Evolutionary conservation across 2,888 invertebrate genomes (phyloP).

Genomic region (Perizoma flavofasciatum): DNA sequence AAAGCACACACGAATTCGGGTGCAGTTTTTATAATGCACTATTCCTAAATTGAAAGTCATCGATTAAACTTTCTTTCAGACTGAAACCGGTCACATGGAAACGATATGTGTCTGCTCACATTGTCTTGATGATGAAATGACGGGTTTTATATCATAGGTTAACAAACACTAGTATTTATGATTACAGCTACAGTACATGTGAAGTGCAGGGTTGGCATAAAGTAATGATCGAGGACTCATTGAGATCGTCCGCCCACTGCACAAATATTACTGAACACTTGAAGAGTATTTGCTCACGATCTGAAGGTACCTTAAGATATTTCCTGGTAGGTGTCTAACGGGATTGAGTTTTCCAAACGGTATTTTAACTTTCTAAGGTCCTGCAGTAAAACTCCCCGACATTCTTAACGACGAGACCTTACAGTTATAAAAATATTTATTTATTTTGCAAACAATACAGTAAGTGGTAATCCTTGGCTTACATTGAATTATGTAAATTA

Average conservation of each 20-base stretch:
- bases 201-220: slow-evolving; percentile 11
- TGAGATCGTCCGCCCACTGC: slow-evolving; percentile 7
- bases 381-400: slow-evolving; percentile 10
- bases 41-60: too few relatives aligned
- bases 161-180: slow-evolving; percentile 9
- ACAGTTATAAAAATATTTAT: slow-evolving; percentile 24
- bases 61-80: too few relatives aligned
- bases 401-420: slow-evolving; percentile 3
- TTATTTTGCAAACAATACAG: slow-evolving; percentile 19
- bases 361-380: slow-evolving; percentile 18
- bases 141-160: slow-evolving; percentile 4
- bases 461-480: slow-evolving; percentile 25
- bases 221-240: slow-evolving; percentile 16
- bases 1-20: too few relatives aligned
- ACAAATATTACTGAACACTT: slow-evolving; percentile 15
- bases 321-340: slow-evolving; percentile 25
- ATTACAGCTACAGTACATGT: not conserved
- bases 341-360: slow-evolving; percentile 19
- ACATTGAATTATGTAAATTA: slow-evolving; percentile 30
- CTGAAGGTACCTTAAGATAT: not conserved
- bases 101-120: not conserved
- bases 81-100: too few relatives aligned
- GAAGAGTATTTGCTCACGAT: slow-evolving; percentile 21
- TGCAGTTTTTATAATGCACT: too few relatives aligned
- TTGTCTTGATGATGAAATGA: not conserved